Evolutionary conservation across 2,113 vertebrate genomes (phyloP), one percentile per base, ranked within the genome.

Genomic region (Spheniscus mendiculus): DNA sequence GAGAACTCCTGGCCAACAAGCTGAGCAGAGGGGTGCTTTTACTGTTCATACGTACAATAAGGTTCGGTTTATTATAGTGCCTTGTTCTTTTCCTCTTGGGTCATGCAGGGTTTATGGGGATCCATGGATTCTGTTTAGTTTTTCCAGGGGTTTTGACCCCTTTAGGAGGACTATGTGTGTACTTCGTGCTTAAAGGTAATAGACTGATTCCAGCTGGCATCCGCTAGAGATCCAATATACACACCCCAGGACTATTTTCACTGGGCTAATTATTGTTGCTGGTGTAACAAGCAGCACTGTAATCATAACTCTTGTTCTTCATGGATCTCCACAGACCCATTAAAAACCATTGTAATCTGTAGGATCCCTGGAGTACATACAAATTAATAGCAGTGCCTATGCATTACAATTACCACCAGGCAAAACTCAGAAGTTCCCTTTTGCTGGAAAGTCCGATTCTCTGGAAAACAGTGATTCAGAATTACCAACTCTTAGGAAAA

Each of bases 361-460:
- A 36, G 86, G 63, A 63, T 95, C 88, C 90, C 90, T 59, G 59
- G 90, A 89, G 92, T 22, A 63, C 25, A 7, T 9, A 49, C 23
- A 83, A 89, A 95, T 92, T 47, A 92, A 74, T 58, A 91, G 95
- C 94, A 91, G 83, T 83, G 83, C 59, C 83, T 66, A 16, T 44
- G 65, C 47, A 21, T 40, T 45, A 15, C 63, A 59, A 27, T 55
- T 34, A 87, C 42, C 83, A 63, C 38, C 45, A n/a, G 83, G 67
- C 74, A 83, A 66, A 83, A 32, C 38, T 25, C 40, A 13, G 84
- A 45, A 80, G 66, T 83, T 65, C 73, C 42, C 83, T 78, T 78
- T 74, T 40, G 27, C 47, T 90, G 86, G 65, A 67, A 95, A 84
- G 77, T n/a, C 71, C 20, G 15, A 1, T 45, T 83, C 86, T 82